A percentile compares a stretch with the other conserved stretches of the same genome.
Conservation (phyloP, 1,140 invertebrate species). For the Chrysoperla carnea region DNA sequence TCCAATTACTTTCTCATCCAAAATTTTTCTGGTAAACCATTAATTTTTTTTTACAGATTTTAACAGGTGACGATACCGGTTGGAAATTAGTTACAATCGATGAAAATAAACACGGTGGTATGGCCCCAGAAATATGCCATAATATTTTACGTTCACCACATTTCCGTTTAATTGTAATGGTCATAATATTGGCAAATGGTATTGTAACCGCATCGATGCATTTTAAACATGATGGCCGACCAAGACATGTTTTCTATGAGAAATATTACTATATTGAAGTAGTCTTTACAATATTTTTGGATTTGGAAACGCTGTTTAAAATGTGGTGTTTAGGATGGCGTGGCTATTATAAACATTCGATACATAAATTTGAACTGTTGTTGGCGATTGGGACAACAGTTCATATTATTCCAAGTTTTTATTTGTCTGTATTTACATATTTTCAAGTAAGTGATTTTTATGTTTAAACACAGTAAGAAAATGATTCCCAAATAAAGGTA, state of each 20-base stretch:
- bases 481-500: too few relatives aligned
- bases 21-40: too few relatives aligned
- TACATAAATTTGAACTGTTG: constrained; percentile 95
- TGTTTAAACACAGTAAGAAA: background rate
- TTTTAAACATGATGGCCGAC: constrained; percentile 80
- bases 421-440: constrained; percentile 86
- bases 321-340: constrained; percentile 92
- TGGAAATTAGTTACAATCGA: constrained; percentile 92
- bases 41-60: constrained; percentile 42
- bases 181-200: constrained; percentile 87
- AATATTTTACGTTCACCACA: constrained; percentile 79
- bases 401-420: constrained; percentile 82
- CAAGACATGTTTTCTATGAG: constrained; percentile 64
- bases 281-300: constrained; percentile 85
- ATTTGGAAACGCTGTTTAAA: constrained; percentile 92
- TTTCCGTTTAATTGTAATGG: constrained; percentile 84
- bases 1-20: too few relatives aligned
- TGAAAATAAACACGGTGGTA: constrained; percentile 82
- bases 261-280: constrained; percentile 93
- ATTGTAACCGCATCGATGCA: constrained; percentile 91
- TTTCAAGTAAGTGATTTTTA: constrained; percentile 85
- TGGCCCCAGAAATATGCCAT: constrained; percentile 75
- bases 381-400: constrained; percentile 88
- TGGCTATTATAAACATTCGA: constrained; percentile 88
- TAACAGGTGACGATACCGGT: constrained; percentile 73